phyloP scores from a whole-genome alignment of 2,113 vertebrate genomes.

The Atherinomorus stipes region DNA sequence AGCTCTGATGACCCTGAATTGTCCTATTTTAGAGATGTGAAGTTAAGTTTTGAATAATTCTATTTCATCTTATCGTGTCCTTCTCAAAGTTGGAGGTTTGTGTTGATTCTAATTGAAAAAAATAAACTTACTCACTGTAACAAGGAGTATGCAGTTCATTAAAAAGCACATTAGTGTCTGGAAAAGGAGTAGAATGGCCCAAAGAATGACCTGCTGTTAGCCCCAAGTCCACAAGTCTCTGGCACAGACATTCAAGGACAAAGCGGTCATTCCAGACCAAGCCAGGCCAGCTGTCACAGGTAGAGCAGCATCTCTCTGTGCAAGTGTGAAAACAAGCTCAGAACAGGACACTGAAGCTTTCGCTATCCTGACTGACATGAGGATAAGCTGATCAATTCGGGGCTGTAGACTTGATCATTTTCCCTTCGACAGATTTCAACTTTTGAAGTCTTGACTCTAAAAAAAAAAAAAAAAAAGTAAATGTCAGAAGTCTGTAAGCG shows the following conservation, averaged over 20 bases:
- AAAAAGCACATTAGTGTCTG: slow-evolving; percentile 40
- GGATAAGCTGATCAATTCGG: slow-evolving; percentile 14
- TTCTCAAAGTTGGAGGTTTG: background rate
- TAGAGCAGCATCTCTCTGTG: slow-evolving; percentile 31
- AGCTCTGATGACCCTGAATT: slow-evolving; percentile 29
- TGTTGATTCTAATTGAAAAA: background rate
- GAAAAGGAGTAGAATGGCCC: slow-evolving; percentile 48
- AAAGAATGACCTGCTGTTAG: slow-evolving; percentile 65
- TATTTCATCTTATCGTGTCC: background rate
- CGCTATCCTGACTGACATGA: slow-evolving; percentile 6
- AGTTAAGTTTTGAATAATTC: background rate
- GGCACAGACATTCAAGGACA: slow-evolving; percentile 62
- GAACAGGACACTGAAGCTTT: slow-evolving; percentile 11
- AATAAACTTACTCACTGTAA: slow-evolving; percentile 32
- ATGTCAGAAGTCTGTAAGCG: slow-evolving; percentile 9
- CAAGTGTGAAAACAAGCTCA: slow-evolving; percentile 33
- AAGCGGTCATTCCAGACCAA: slow-evolving; percentile 45
- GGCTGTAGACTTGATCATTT: slow-evolving; percentile 1
- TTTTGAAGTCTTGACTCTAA: too few relatives aligned
- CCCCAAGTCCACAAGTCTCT: slow-evolving; percentile 53
- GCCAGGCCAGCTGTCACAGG: slow-evolving; percentile 49
- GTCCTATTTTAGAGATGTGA: slow-evolving; percentile 16
- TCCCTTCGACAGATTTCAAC: slow-evolving; percentile 15
- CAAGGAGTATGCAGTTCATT: slow-evolving; percentile 48
- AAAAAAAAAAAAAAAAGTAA: background rate